These are phyloP conservation scores for Chymomyza fuscimana DNA, from an alignment of 2,888 invertebrate genomes.

Conservation along the genomic window DNA sequence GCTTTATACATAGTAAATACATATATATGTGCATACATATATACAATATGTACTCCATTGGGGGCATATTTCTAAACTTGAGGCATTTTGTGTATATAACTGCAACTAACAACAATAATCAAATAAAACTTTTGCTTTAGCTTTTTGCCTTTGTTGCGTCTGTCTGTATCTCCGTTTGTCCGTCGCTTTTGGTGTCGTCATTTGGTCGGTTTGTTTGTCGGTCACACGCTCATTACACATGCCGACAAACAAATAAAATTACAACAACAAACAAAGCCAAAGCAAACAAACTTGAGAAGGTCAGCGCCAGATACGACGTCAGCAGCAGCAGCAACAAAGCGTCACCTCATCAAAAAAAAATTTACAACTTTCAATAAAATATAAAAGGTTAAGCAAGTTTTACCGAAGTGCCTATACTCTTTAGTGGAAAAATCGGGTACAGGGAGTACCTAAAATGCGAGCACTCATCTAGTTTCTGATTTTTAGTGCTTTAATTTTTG, in stretches of 20 bases:
- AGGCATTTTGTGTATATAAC: background rate
- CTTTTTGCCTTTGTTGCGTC: slow-evolving; percentile 15
- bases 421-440: background rate
- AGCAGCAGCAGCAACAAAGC: slow-evolving; percentile 19
- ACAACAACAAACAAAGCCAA: background rate
- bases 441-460: no score
- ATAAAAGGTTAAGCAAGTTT: background rate
- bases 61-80: background rate
- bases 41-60: background rate
- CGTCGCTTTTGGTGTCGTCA: background rate
- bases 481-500: no score
- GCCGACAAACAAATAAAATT: background rate
- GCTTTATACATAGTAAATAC: background rate
- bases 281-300: slow-evolving; percentile 64
- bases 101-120: slow-evolving; percentile 39
- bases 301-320: slow-evolving; percentile 50
- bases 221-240: slow-evolving; percentile 7
- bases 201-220: slow-evolving; percentile 10
- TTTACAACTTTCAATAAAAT: slow-evolving; percentile 61
- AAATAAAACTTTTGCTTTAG: slow-evolving; percentile 59
- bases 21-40: background rate
- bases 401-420: background rate
- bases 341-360: slow-evolving; percentile 49
- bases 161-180: background rate
- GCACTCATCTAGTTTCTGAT: no score